phyloP scores from a whole-genome alignment of 2,113 vertebrate species.

The Chinchilla lanigera region DNA sequence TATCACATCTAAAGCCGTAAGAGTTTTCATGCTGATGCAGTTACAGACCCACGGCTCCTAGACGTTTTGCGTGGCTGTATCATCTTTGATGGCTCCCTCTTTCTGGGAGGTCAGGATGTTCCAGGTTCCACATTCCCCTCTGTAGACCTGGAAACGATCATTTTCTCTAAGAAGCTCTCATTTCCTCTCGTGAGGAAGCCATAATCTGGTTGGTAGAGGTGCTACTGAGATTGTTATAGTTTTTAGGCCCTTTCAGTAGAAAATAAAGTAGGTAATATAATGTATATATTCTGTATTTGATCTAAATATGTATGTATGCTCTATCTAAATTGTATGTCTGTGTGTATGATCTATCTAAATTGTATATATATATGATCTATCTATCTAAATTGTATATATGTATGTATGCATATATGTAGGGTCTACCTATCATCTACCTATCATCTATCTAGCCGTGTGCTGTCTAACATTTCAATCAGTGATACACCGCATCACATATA shows the following conservation, averaged over 20 bases:
- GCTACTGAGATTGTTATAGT: not conserved
- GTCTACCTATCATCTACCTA: not conserved
- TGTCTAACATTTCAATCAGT: not conserved
- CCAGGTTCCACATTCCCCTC: not conserved
- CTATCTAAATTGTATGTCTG: too few relatives aligned
- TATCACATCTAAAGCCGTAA: not conserved
- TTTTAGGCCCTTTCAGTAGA: not conserved
- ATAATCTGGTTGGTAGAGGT: not conserved
- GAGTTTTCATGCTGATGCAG: not conserved
- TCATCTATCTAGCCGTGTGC: not conserved
- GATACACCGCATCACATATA: not conserved
- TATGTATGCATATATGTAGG: too few relatives aligned
- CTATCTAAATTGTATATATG: too few relatives aligned
- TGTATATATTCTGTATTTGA: not conserved
- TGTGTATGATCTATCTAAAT: too few relatives aligned
- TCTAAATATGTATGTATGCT: not conserved
- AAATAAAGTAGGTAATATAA: not conserved
- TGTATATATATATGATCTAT: too few relatives aligned
- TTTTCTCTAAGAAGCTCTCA: not conserved
- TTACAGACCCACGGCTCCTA: not conserved
- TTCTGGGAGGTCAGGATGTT: not conserved
- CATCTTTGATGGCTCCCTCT: not conserved
- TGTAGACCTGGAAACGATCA: not conserved
- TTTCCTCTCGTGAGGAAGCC: not conserved
- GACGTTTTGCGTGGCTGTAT: not conserved